phyloP scores from a whole-genome alignment of 92 coral and sea anemone genomes.

The Zoanthus sansibaricus region DNA sequence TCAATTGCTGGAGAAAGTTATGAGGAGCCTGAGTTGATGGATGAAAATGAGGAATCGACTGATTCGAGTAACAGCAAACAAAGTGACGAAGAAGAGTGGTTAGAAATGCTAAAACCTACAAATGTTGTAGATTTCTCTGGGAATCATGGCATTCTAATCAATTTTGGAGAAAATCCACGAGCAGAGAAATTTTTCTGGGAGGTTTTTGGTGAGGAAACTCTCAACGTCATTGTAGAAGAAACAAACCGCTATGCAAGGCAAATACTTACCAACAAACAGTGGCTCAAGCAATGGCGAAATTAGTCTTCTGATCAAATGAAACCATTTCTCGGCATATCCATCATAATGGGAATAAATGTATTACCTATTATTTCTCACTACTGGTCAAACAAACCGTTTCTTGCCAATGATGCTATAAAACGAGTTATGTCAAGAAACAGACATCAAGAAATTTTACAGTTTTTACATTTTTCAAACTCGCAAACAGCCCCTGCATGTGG shows the following conservation, averaged over 20 bases:
- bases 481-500: slow-evolving; percentile 24
- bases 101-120: neutral
- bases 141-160: neutral
- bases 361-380: slow-evolving; percentile 47
- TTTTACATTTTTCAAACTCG: slow-evolving; percentile 62
- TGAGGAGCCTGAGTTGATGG: too few species aligned
- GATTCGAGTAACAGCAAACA: neutral
- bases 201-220: slow-evolving; percentile 44
- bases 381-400: slow-evolving; percentile 56
- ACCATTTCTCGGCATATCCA: slow-evolving; percentile 39
- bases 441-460: slow-evolving; percentile 54
- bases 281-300: slow-evolving; percentile 37
- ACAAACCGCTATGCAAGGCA: slow-evolving; percentile 42
- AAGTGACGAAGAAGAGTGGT: neutral
- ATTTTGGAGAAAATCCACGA: neutral
- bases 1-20: neutral
- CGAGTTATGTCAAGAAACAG: slow-evolving; percentile 62
- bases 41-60: neutral
- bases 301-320: slow-evolving; percentile 20
- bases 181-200: slow-evolving; percentile 2
- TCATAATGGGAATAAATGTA: slow-evolving; percentile 26
- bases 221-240: slow-evolving; percentile 38
- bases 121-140: neutral
- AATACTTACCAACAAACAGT: neutral
- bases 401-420: slow-evolving; percentile 42